These are phyloP conservation scores for Octodonta nipae DNA, from an alignment of 2,888 invertebrate species.

Conservation along the genomic window DNA sequence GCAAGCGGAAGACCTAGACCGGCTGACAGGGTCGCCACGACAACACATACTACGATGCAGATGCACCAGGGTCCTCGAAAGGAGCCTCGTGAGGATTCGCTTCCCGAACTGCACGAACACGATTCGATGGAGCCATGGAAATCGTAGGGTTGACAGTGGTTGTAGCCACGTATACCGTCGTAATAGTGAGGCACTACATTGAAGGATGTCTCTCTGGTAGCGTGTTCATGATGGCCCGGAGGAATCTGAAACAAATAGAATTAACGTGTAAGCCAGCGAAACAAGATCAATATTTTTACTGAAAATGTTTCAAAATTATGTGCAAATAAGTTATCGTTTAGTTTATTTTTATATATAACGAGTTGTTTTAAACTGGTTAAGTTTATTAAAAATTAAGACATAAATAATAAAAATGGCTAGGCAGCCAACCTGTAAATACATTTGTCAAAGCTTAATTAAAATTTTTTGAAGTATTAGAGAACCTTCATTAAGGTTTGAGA, in stretches of 20 bases:
- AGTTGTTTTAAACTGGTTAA: too few species aligned
- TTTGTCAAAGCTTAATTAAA: too few species aligned
- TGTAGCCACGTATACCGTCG: conserved; percentile 21
- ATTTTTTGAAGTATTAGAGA: too few species aligned
- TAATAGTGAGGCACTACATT: conserved; percentile 27
- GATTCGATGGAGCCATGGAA: conserved; percentile 27
- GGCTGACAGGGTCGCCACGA: conserved; percentile 45
- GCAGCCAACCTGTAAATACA: too few species aligned
- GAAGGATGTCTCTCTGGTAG: conserved; percentile 29
- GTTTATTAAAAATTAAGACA: too few species aligned
- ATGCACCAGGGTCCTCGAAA: conserved; percentile 39
- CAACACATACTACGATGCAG: conserved; percentile 45
- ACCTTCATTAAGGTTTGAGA: too few species aligned
- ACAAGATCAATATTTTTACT: conserved; percentile 1
- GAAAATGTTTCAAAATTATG: too few species aligned
- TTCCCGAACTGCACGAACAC: conserved; percentile 36
- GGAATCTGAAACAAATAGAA: conserved; percentile 23
- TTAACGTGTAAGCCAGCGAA: conserved; percentile 2
- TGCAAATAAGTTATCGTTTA: too few species aligned
- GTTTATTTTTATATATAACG: too few species aligned
- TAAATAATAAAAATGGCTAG: too few species aligned
- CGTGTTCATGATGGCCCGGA: conserved; percentile 29
- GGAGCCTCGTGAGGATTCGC: conserved; percentile 42
- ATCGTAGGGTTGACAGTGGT: conserved; percentile 21
- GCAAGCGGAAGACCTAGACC: conserved; percentile 45